phyloP scores from a whole-genome alignment of 2,888 invertebrate species.

The Caenorhabditis afra region DNA sequence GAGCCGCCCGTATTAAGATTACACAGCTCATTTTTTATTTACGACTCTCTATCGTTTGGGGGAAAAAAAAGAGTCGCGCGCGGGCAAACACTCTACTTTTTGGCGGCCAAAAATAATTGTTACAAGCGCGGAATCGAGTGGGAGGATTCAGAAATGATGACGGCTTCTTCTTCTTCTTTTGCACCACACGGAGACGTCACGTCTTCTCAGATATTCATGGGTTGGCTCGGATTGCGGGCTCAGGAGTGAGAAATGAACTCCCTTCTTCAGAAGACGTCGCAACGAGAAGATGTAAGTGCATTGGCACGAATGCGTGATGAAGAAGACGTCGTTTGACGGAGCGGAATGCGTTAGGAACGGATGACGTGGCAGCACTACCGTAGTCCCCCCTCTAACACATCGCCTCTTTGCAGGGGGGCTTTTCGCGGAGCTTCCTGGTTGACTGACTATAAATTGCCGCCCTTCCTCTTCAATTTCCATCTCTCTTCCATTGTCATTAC shows the following conservation, averaged over 20 bases:
- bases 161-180: constrained; percentile 26
- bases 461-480: constrained; percentile 24
- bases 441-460: constrained; percentile 15
- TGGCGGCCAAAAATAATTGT: neutral
- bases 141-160: constrained; percentile 22
- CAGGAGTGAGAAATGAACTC: neutral
- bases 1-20: constrained; percentile 19
- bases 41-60: constrained; percentile 19
- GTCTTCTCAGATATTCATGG: no score
- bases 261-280: no score
- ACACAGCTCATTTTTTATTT: constrained; percentile 52
- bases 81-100: neutral
- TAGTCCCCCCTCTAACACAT: no score
- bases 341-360: no score
- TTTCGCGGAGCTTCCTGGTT: neutral
- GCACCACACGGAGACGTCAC: neutral
- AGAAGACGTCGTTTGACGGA: no score
- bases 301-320: no score
- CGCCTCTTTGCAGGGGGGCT: neutral
- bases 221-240: no score
- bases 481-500: constrained; percentile 32
- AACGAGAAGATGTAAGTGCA: no score
- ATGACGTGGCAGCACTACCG: no score
- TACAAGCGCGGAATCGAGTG: constrained; percentile 31
- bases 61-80: constrained; percentile 4